These are phyloP conservation scores for Ciconia nigra DNA, from an alignment of 2,797 vertebrate genomes.

Conservation along the genomic window DNA sequence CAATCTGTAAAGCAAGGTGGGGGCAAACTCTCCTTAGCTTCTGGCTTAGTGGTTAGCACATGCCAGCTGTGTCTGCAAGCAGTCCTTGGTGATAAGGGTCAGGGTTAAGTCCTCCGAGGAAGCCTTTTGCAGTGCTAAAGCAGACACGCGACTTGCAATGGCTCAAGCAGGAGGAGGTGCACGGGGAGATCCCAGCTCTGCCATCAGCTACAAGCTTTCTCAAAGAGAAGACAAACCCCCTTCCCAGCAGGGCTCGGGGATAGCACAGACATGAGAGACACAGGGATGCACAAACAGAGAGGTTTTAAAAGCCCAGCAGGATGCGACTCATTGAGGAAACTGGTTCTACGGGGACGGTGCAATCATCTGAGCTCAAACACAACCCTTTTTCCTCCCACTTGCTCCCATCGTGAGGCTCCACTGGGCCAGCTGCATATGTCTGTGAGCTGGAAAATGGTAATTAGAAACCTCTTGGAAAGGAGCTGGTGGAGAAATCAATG, in stretches of 20 bases:
- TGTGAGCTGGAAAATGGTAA: neutral
- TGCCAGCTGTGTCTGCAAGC: neutral
- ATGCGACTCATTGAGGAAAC: neutral
- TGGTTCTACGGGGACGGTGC: neutral
- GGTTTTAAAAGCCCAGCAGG: neutral
- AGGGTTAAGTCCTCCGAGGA: neutral
- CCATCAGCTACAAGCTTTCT: neutral
- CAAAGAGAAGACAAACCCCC: neutral
- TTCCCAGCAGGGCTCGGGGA: neutral
- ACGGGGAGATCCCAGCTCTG: neutral
- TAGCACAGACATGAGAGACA: neutral
- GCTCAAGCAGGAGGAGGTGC: neutral
- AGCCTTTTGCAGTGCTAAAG: neutral
- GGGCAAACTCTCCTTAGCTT: neutral
- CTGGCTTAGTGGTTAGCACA: neutral
- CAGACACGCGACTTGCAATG: fast-evolving
- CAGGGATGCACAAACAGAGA: fast-evolving
- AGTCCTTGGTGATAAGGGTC: neutral
- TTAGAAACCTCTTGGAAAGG: neutral
- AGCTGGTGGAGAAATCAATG: neutral
- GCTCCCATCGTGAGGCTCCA: neutral
- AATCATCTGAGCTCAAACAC: neutral
- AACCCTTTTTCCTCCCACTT: neutral
- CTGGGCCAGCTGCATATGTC: neutral
- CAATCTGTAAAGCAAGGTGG: neutral